Percentiles rank a stretch among this genome's conserved stretches.
phyloP scores from a whole-genome alignment of 92 coral and sea anemone genomes.

The Phenganax subtilis region DNA sequence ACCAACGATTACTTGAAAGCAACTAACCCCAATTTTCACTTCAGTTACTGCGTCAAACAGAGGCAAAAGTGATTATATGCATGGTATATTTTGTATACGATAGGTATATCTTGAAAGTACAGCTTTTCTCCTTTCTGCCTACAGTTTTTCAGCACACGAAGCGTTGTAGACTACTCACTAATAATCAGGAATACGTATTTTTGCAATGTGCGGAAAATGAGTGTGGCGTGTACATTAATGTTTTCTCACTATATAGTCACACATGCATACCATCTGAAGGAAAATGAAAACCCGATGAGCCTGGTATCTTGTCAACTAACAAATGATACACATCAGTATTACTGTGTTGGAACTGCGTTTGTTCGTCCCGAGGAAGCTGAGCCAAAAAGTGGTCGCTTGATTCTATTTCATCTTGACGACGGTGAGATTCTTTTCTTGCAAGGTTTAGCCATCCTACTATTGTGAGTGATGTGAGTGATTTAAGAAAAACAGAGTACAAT shows the following conservation, averaged over 20 bases:
- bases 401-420: conserved; percentile 76
- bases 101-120: too few species aligned
- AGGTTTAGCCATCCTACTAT: not conserved
- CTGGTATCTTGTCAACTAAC: conserved; percentile 83
- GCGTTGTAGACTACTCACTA: too few species aligned
- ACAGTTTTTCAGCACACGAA: too few species aligned
- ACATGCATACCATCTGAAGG: conserved; percentile 82
- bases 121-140: too few species aligned
- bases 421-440: conserved; percentile 46
- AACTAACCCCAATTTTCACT: too few species aligned
- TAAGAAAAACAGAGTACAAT: not conserved
- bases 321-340: conserved; percentile 74
- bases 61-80: too few species aligned
- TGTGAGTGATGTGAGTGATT: not conserved
- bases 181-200: too few species aligned
- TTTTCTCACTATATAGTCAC: conserved; percentile 53
- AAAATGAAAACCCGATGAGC: conserved; percentile 80
- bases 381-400: conserved; percentile 83
- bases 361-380: conserved; percentile 92
- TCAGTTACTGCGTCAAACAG: too few species aligned
- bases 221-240: too few species aligned
- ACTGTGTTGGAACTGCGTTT: conserved; percentile 91
- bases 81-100: too few species aligned
- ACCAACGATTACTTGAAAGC: too few species aligned
- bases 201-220: too few species aligned